Conservation (phyloP, 2,888 invertebrate species). For the Margaritifera margaritifera region DNA sequence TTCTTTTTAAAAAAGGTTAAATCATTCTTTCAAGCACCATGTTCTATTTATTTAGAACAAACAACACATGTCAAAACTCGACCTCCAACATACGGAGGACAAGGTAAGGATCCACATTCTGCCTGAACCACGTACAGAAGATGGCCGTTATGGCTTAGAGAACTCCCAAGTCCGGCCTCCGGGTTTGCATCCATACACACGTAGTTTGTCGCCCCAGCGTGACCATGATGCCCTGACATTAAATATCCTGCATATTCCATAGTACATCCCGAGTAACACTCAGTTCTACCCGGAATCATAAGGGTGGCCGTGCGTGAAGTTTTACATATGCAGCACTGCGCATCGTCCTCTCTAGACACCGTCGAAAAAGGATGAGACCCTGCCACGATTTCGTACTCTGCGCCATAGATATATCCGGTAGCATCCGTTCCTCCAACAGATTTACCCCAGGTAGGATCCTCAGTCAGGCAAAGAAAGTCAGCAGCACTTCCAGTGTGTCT, state of each 20-base stretch:
- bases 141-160: constrained; percentile 1
- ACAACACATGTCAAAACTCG: constrained; percentile 14
- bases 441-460: constrained; percentile 5
- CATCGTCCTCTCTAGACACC: constrained; percentile 4
- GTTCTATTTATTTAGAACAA: constrained; percentile 5
- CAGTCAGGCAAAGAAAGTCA: constrained; percentile 11
- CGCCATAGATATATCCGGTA: constrained; percentile 4
- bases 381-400: constrained; percentile 1
- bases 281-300: constrained; percentile 10
- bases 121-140: constrained; percentile 13
- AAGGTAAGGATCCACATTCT: constrained; percentile 10
- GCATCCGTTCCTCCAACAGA: neutral
- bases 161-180: neutral
- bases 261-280: constrained; percentile 17
- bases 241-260: constrained; percentile 14
- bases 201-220: constrained; percentile 1
- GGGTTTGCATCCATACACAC: constrained; percentile 8
- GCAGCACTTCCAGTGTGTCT: constrained; percentile 5
- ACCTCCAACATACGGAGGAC: constrained; percentile 8
- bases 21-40: too few species aligned
- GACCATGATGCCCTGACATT: constrained; percentile 1
- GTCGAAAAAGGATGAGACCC: too few species aligned
- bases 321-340: constrained; percentile 7
- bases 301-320: neutral
- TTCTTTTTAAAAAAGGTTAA: too few species aligned